Percentiles rank a stretch among this genome's conserved stretches.
Conservation (phyloP, 2,797 vertebrate species). For the Malacoctenus gilli region DNA sequence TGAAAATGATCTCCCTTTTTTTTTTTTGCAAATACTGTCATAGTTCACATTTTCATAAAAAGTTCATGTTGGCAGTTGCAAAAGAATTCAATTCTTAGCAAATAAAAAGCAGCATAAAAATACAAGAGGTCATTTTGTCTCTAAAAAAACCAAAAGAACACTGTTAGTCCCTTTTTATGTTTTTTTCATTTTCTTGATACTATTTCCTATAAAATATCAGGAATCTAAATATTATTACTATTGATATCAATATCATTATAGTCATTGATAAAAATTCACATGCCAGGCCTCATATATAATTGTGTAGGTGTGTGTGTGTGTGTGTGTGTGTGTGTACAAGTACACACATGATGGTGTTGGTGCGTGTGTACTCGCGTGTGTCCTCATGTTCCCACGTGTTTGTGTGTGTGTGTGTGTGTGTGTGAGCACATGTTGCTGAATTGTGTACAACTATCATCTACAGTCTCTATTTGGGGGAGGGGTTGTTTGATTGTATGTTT, state of each 20-base stretch:
- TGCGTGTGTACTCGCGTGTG: slow-evolving; percentile 28
- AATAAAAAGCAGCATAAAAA: slow-evolving; percentile 93
- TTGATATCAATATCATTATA: slow-evolving; percentile 87
- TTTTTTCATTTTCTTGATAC: slow-evolving; percentile 77
- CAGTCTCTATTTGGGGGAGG: slow-evolving; percentile 78
- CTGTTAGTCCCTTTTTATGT: slow-evolving; percentile 83
- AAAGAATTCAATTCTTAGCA: slow-evolving; percentile 89
- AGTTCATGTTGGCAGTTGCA: slow-evolving; percentile 88
- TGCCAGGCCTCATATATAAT: slow-evolving; percentile 88
- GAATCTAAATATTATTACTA: slow-evolving; percentile 90
- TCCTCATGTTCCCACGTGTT: slow-evolving; percentile 34
- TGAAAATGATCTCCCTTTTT: slow-evolving; percentile 81
- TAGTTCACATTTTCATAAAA: slow-evolving; percentile 88
- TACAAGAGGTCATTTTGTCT: slow-evolving; percentile 90
- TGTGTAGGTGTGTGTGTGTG: slow-evolving; percentile 53
- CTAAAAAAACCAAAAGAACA: slow-evolving; percentile 88
- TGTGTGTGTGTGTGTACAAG: slow-evolving; percentile 44
- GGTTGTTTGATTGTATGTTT: slow-evolving; percentile 83
- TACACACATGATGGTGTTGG: slow-evolving; percentile 22
- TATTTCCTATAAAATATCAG: slow-evolving; percentile 89
- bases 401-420: slow-evolving; percentile 27
- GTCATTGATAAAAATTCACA: slow-evolving; percentile 89
- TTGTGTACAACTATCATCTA: slow-evolving; percentile 80
- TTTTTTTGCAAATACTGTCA: slow-evolving; percentile 89
- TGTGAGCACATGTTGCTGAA: slow-evolving; percentile 65